Base-by-base conservation (phyloP, 2,113 vertebrate genomes). In the Asarcornis scutulata region DNA sequence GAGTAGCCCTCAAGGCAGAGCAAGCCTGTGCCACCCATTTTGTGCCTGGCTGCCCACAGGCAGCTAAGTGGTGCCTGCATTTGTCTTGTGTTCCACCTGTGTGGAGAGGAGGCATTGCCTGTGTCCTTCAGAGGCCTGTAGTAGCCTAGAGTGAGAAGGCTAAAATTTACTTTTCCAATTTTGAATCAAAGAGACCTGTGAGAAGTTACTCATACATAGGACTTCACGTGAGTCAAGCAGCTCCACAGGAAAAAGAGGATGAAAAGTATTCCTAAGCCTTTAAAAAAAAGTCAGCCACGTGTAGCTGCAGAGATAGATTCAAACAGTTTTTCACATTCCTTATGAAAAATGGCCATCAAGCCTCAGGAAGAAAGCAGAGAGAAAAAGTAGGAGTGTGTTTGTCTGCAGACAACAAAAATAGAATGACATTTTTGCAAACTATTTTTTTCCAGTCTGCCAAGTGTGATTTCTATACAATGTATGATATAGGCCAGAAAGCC, bases 1-100 rank as follows among this genome's bases (percentile, higher is more conserved):
- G 0, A 29, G 44, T 36, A 17, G 44, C 40, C 8, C 0, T 17
- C 12, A 11, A 0, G 0, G 31, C 46, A 29, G 11, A 6, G 23
- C 23, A 31, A 22, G 9, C 5, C 17, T 42, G 21, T n/a, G n/a
- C 10, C 56, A 5, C 7, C 71, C 46, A 29, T 76, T 48, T 55
- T n/a, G 40, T 55, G 32, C 32, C 40, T 5, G 2, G 17, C n/a
- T 73, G 17, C 17, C 21, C 1, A 6, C 26, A 16, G 29, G 59
- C 42, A 67, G 36, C 31, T 6, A 1, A 6, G 8, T 34, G 7
- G 23, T 5, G 8, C n/a, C 40, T 2, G 17, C 32, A 7, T 18
- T n/a, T 53, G 27, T 13, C n/a, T 14, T 8, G 8, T 25, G 23
- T 36, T 36, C 59, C 59, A 17, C 42, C 46, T 18, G 16, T 17